Conservation (phyloP, 92 coral and sea anemone species). For the Phenganax marumi region DNA sequence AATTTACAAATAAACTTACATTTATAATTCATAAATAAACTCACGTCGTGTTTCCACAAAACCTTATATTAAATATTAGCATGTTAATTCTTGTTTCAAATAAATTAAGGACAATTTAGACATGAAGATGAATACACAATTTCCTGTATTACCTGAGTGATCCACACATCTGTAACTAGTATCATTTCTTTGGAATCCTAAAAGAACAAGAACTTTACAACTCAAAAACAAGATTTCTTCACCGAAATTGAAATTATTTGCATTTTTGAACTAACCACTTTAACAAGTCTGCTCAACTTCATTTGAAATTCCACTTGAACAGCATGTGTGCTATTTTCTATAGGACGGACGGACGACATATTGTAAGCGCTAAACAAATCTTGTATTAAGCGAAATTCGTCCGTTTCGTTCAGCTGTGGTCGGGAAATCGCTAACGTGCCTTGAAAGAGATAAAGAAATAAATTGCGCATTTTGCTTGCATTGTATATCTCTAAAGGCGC, state of each 20-base stretch:
- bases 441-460: background rate
- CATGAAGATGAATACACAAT: background rate
- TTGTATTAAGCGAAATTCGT: conserved; percentile 24
- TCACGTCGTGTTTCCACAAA: too few species aligned
- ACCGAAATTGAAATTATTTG: background rate
- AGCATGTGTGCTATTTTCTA: conserved; percentile 47
- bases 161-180: conserved; percentile 74
- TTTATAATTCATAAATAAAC: too few species aligned
- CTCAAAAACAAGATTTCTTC: background rate
- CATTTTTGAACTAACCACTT: conserved; percentile 57
- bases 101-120: background rate
- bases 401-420: conserved; percentile 29
- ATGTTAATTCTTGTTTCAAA: background rate
- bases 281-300: conserved; percentile 63
- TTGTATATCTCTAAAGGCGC: too few species aligned
- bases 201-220: background rate
- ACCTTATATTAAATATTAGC: background rate
- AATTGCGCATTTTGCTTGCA: too few species aligned
- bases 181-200: conserved; percentile 69
- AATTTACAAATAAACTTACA: too few species aligned
- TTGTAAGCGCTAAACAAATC: conserved; percentile 20
- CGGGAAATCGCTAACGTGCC: conserved; percentile 11
- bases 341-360: conserved; percentile 66
- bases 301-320: conserved; percentile 62
- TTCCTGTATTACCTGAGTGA: conserved; percentile 62